These are phyloP conservation scores for Clostera curtula DNA, from an alignment of 2,888 invertebrate species.

Conservation along the genomic window DNA sequence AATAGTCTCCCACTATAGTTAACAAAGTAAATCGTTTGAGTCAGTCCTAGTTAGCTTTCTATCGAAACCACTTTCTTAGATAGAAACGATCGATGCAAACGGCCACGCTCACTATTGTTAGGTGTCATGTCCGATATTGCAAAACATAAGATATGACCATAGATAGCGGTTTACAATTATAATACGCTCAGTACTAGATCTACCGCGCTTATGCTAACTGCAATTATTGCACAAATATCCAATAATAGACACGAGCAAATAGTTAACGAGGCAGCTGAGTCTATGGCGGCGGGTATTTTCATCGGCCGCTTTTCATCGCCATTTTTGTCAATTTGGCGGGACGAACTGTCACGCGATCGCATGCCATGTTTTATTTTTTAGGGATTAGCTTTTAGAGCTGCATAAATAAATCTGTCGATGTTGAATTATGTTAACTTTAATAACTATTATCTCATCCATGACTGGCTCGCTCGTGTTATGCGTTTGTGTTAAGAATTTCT, in stretches of 20 bases:
- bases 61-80: conserved; percentile 32
- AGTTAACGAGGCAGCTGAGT: conserved; percentile 40
- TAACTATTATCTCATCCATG: too few relatives aligned
- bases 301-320: conserved; percentile 47
- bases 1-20: too few relatives aligned
- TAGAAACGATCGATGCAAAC: conserved; percentile 31
- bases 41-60: conserved; percentile 17
- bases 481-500: too few relatives aligned
- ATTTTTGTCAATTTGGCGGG: conserved; percentile 53
- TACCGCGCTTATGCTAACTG: conserved; percentile 40
- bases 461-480: too few relatives aligned
- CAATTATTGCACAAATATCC: conserved; percentile 39
- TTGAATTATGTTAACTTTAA: too few relatives aligned
- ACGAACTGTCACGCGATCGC: conserved; percentile 47
- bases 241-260: conserved; percentile 36
- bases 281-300: conserved; percentile 19
- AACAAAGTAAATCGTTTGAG: too few relatives aligned
- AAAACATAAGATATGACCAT: conserved; percentile 44
- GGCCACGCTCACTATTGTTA: conserved; percentile 29
- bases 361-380: conserved; percentile 24
- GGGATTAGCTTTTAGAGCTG: too few relatives aligned
- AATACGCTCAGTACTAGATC: conserved; percentile 25
- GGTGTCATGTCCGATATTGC: conserved; percentile 39
- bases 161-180: conserved; percentile 37
- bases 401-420: too few relatives aligned